Evolutionary conservation across 1,140 invertebrate genomes (phyloP).

Genomic region (Lepidostoma basale): DNA sequence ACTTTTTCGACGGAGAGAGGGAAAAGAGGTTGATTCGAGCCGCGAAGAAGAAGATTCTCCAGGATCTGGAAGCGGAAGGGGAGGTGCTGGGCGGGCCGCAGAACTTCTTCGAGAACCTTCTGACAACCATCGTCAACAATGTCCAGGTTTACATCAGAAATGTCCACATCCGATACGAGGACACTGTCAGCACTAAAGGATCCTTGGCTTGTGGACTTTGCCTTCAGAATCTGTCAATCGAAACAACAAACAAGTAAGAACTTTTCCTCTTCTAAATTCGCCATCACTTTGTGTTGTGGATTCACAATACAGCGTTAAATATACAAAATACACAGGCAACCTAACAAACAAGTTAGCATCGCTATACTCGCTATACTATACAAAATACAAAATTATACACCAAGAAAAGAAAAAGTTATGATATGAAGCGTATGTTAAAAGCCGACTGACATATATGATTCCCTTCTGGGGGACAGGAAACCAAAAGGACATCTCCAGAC

Average conservation of each 20-base stretch:
- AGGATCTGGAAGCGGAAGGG: conserved; percentile 60
- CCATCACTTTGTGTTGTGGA: too few species aligned
- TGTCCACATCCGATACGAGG: conserved; percentile 84
- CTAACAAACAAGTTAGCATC: too few species aligned
- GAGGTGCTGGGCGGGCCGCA: conserved; percentile 60
- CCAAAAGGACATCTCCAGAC: too few species aligned
- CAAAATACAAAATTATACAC: too few species aligned
- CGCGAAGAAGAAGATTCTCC: conserved; percentile 68
- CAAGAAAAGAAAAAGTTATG: too few species aligned
- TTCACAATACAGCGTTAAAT: too few species aligned
- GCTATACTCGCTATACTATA: too few species aligned
- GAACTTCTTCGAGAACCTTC: conserved; percentile 73
- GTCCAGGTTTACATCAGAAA: conserved; percentile 81
- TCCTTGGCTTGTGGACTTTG: conserved; percentile 79
- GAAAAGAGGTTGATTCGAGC: conserved; percentile 75
- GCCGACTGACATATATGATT: too few species aligned
- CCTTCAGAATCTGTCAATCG: conserved; percentile 76
- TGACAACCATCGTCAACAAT: conserved; percentile 79
- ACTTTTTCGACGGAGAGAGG: conserved; percentile 74
- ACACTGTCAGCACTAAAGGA: conserved; percentile 69
- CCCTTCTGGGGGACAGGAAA: too few species aligned
- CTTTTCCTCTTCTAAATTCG: too few species aligned
- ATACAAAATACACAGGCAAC: too few species aligned
- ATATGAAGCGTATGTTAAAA: too few species aligned
- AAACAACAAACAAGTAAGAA: conserved; percentile 80